Percentiles rank a stretch among this genome's conserved stretches.
phyloP scores from a whole-genome alignment of 2,113 vertebrate genomes.

The Butorides virescens region DNA sequence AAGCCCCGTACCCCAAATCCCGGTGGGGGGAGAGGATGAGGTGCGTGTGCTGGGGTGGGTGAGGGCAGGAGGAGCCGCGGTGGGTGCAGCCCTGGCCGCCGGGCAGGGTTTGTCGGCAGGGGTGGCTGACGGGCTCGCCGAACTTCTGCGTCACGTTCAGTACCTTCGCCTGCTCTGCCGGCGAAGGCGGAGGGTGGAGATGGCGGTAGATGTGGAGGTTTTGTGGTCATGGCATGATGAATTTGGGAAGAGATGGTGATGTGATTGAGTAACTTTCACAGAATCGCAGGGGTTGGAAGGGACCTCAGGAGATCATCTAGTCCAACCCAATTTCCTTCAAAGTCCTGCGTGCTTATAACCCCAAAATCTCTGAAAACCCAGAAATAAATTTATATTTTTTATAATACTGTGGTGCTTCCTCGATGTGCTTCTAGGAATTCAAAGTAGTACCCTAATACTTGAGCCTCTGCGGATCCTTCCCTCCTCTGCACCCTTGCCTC shows the following conservation, averaged over 20 bases:
- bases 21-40: neutral
- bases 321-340: too few relatives aligned
- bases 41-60: too few relatives aligned
- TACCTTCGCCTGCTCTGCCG: too few relatives aligned
- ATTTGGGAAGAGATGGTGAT: neutral
- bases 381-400: neutral
- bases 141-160: rapidly evolving
- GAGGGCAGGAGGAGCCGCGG: neutral
- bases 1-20: neutral
- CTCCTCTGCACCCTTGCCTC: neutral
- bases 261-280: neutral
- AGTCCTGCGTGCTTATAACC: neutral
- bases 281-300: too few relatives aligned
- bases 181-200: neutral
- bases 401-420: neutral
- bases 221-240: neutral
- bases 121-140: neutral
- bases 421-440: rapidly evolving
- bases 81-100: neutral
- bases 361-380: neutral
- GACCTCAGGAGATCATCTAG: too few relatives aligned
- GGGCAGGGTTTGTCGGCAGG: neutral
- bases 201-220: neutral
- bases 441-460: too few relatives aligned
- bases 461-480: neutral